Conservation (phyloP, 92 coral and sea anemone genomes). For the Epizoanthus rinbou region DNA sequence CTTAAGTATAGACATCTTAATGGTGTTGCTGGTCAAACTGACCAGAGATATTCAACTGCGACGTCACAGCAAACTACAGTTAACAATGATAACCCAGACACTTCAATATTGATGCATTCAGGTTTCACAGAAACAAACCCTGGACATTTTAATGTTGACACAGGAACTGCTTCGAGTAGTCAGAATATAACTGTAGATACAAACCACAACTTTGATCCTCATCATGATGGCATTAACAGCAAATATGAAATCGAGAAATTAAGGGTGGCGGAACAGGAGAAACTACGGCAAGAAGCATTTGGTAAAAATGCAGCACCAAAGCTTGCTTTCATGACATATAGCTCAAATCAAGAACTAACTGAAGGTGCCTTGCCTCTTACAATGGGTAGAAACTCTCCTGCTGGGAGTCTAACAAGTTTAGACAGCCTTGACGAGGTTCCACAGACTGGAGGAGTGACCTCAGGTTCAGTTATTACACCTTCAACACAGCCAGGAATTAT, state of each 20-base stretch:
- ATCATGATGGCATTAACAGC: constrained; percentile 10
- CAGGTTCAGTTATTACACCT: constrained; percentile 38
- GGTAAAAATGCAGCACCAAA: constrained; percentile 79
- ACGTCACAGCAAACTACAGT: not conserved
- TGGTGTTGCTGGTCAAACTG: not conserved
- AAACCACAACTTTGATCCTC: constrained; percentile 15
- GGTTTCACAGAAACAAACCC: not conserved
- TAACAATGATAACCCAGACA: constrained; percentile 2
- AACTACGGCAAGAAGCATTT: constrained; percentile 83
- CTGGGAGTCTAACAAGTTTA: constrained; percentile 90
- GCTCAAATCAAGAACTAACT: constrained; percentile 58
- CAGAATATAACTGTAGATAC: not conserved
- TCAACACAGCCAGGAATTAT: constrained; percentile 69
- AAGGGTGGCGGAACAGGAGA: constrained; percentile 70
- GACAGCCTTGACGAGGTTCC: constrained; percentile 93
- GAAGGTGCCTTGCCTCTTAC: constrained; percentile 89
- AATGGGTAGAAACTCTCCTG: constrained; percentile 88
- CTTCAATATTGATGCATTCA: constrained; percentile 15
- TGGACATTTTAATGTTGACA: not conserved
- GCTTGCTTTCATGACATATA: constrained; percentile 77
- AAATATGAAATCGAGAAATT: constrained; percentile 29
- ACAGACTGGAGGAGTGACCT: constrained; percentile 26
- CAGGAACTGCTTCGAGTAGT: not conserved
- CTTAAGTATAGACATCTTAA: constrained; percentile 9
- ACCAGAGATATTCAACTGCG: too few relatives aligned